Percentiles rank a stretch among this genome's conserved stretches.
phyloP scores from a whole-genome alignment of 2,797 vertebrate genomes.

The Tokudaia muenninki region DNA sequence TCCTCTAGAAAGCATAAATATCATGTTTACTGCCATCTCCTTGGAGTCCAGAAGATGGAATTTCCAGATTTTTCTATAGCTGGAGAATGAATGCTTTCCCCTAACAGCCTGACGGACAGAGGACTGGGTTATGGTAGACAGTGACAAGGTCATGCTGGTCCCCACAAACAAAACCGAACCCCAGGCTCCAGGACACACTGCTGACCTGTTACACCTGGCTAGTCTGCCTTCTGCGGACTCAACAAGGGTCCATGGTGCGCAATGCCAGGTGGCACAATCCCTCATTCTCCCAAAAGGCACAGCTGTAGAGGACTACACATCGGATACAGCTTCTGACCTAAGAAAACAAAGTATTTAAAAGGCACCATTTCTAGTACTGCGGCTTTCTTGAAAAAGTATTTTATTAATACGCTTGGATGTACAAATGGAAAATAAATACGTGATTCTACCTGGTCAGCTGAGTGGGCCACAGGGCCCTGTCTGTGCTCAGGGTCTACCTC shows the following conservation, averaged over 20 bases:
- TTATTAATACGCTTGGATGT: not conserved
- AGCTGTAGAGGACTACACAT: not conserved
- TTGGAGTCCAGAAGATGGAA: not conserved
- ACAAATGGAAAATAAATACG: slow-evolving; percentile 67
- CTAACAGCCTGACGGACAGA: not conserved
- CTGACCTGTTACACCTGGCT: not conserved
- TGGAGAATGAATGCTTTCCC: not conserved
- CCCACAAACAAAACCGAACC: not conserved
- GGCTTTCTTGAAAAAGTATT: slow-evolving; percentile 64
- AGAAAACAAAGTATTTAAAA: not conserved
- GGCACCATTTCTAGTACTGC: not conserved
- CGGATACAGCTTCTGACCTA: too few relatives aligned
- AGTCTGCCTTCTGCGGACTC: not conserved
- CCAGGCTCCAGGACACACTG: not conserved
- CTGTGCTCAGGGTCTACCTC: not conserved
- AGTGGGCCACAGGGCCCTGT: not conserved
- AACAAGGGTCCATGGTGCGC: not conserved
- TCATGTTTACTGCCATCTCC: not conserved
- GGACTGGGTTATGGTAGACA: not conserved
- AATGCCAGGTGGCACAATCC: not conserved
- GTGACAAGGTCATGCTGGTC: not conserved
- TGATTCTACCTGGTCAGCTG: not conserved
- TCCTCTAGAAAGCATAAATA: not conserved
- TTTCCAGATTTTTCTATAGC: not conserved
- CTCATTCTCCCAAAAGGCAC: not conserved